Conservation (phyloP, 2,797 vertebrate genomes). For the Lagorchestes hirsutus region DNA sequence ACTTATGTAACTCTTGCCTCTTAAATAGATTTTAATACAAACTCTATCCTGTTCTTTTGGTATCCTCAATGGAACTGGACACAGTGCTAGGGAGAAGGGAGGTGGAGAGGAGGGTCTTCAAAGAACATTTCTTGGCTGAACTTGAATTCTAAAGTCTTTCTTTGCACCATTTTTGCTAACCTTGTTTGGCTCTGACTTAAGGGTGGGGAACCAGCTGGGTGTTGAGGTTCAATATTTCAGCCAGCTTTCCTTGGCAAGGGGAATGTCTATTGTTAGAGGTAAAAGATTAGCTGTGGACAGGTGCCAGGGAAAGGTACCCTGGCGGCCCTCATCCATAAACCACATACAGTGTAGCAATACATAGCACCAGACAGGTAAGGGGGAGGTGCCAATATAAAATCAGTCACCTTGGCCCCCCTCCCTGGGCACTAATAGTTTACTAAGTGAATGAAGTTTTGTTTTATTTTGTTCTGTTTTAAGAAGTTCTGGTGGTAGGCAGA, state of each 20-base stretch:
- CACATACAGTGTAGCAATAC: background rate
- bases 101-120: background rate
- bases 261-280: conserved; percentile 31
- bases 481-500: conserved; percentile 29
- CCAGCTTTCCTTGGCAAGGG: conserved; percentile 68
- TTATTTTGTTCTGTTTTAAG: background rate
- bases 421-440: background rate
- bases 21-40: background rate
- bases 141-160: conserved; percentile 15
- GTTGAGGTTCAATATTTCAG: conserved; percentile 37
- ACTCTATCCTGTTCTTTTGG: background rate
- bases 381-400: background rate
- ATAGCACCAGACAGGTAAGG: background rate
- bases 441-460: conserved; percentile 38
- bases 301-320: background rate
- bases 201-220: conserved; percentile 25
- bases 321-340: background rate
- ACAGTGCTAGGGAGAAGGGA: background rate
- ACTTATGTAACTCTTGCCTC: background rate
- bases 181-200: background rate
- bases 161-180: background rate
- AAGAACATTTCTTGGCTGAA: background rate
- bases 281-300: background rate
- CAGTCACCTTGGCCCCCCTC: background rate
- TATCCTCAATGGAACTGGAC: background rate